Percentiles rank a stretch among this genome's conserved stretches.
Conservation (phyloP, 2,888 invertebrate genomes). For the Micoletzkya japonica region DNA sequence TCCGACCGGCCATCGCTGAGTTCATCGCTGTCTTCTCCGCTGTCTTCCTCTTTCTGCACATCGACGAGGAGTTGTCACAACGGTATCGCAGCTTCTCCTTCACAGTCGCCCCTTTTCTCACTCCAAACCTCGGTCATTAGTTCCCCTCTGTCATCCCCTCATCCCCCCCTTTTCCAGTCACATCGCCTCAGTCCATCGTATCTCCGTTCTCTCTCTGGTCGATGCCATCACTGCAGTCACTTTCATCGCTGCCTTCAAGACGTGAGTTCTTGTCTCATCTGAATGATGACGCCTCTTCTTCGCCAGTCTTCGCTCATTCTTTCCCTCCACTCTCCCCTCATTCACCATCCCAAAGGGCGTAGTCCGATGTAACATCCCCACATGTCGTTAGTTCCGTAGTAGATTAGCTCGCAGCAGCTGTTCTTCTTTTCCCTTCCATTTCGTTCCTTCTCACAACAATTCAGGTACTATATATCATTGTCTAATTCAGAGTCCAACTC, state of each 20-base stretch:
- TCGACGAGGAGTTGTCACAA: conserved; percentile 6
- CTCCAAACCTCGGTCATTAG: neutral
- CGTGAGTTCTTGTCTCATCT: conserved; percentile 25
- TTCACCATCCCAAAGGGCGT: too few species aligned
- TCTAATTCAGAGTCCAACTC: conserved; percentile 14
- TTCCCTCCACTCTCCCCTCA: too few species aligned
- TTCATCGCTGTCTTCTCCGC: conserved; percentile 16
- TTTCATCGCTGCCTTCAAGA: conserved; percentile 27
- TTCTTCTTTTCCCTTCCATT: neutral
- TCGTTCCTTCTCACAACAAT: neutral
- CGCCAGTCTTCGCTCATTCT: too few species aligned
- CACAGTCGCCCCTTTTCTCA: too few species aligned
- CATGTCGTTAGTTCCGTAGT: too few species aligned
- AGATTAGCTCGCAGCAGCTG: too few species aligned
- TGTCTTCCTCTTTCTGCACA: conserved; percentile 23
- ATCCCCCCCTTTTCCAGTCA: conserved; percentile 7
- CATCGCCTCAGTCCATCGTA: conserved; percentile 26
- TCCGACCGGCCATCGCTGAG: conserved; percentile 25
- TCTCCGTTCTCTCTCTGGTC: conserved; percentile 19
- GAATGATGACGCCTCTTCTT: too few species aligned
- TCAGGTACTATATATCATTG: neutral
- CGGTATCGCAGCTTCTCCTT: too few species aligned
- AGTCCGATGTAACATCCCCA: too few species aligned
- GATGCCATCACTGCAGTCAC: conserved; percentile 20
- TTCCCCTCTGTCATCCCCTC: neutral